Base-by-base conservation (phyloP, 2,888 invertebrate genomes). In the Chrysotoxum bicinctum region DNA sequence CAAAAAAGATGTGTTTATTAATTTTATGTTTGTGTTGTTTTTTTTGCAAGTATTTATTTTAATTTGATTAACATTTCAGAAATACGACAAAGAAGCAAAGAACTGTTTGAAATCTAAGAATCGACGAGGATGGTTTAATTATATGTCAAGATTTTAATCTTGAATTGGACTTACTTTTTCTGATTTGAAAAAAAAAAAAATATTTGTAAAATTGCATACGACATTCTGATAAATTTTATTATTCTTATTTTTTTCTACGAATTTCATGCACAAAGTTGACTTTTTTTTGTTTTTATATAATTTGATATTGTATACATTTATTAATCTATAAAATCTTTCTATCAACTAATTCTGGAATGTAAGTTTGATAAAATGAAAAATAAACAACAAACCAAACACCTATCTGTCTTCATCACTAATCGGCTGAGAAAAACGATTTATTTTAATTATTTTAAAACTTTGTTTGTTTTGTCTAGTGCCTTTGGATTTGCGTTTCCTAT, bases 21-120 rank as follows among this genome's bases (percentile, higher is more conserved):
- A 82, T 52, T 52, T 23, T 58, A 56, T 16, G 10, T 43, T 75
- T 35, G 56, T 37, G 43, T 16, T 37, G 12, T 52, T 16, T 43
- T n/a, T 14, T 14, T 52, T 64, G 19, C 45, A 30, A 58, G 43
- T 45, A 50, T 78, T 56, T 21, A 40, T 69, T 62, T 66, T 66
- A 62, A 70, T 64, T 60, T 48, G 10, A 69, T 81, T 85, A 43
- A 68, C 54, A 68, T 86, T 86, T 82, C 82, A 86, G 86, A 45
- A 82, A 60, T 37, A 19, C 74, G 66, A 50, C 77, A n/a, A 86
- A 86, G 58, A 68, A 78, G 40, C 86, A 86, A 56, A 72, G 74
- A 82, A 82, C 72, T 58, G 40, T 66, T 70, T 86, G 58, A 82
- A 48, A 50, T 21, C 48, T 23, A 54, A 50, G 50, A 66, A 52